Evolutionary conservation across 2,888 invertebrate species (phyloP).

Genomic region (Quadroppia sp.): DNA sequence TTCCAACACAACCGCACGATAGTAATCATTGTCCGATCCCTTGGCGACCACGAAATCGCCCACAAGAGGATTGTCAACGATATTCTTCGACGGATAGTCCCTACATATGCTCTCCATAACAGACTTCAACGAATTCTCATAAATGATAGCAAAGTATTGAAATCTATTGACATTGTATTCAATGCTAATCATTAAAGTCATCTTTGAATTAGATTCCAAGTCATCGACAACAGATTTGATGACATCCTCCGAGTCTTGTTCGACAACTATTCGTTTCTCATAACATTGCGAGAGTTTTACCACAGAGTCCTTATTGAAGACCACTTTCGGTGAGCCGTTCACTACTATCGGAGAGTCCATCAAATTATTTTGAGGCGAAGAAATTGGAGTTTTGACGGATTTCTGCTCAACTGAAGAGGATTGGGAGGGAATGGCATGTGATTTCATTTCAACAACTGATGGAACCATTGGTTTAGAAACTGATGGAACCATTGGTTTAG

Average conservation of each 20-base stretch:
- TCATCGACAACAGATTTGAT: neutral
- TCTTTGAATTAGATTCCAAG: neutral
- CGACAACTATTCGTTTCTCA: neutral
- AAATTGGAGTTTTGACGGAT: neutral
- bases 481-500: too few relatives aligned
- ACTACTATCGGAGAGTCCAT: neutral
- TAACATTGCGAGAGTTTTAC: neutral
- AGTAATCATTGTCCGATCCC: constrained; percentile 1
- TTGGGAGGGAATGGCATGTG: too few relatives aligned
- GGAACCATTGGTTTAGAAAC: too few relatives aligned
- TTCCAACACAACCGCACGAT: neutral
- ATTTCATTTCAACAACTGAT: too few relatives aligned
- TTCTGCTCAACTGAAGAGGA: neutral
- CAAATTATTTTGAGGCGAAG: neutral
- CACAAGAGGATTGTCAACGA: neutral
- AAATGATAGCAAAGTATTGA: neutral
- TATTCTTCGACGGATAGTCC: neutral
- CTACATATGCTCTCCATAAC: neutral
- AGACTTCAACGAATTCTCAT: neutral
- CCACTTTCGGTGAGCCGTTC: neutral
- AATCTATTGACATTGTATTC: neutral
- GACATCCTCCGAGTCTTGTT: neutral
- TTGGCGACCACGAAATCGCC: constrained; percentile 1
- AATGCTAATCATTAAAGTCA: neutral
- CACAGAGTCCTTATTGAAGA: constrained; percentile 10